phyloP scores from a whole-genome alignment of 1,140 invertebrate species.

The Drosophila suzukii region DNA sequence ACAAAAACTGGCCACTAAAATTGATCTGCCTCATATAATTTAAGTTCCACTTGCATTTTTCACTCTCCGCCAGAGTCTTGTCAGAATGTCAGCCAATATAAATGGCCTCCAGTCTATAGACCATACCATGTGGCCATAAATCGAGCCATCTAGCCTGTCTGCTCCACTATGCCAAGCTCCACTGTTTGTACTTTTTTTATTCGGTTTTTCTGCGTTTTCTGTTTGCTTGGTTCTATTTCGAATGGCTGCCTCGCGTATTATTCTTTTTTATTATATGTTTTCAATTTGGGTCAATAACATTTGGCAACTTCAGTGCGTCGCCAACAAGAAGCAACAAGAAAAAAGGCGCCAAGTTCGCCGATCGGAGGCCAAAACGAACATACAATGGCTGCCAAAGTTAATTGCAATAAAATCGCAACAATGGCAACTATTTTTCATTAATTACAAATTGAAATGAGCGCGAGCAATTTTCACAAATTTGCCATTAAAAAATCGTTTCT shows the following conservation, averaged over 20 bases:
- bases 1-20: conserved; percentile 20
- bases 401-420: conserved; percentile 39
- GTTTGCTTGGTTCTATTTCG: conserved; percentile 63
- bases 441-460: conserved; percentile 64
- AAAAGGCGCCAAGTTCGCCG: conserved; percentile 74
- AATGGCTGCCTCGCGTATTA: conserved; percentile 31
- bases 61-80: conserved; percentile 35
- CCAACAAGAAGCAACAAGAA: conserved; percentile 24
- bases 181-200: conserved; percentile 29
- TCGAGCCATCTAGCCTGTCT: conserved; percentile 24
- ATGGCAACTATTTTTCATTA: conserved; percentile 60
- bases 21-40: conserved; percentile 27
- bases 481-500: conserved; percentile 37
- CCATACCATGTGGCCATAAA: conserved; percentile 46
- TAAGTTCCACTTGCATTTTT: conserved; percentile 39
- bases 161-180: conserved; percentile 20
- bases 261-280: conserved; percentile 51
- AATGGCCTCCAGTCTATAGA: conserved; percentile 36
- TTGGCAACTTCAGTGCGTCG: conserved; percentile 75
- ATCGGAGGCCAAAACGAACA: conserved; percentile 44
- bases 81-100: conserved; percentile 49
- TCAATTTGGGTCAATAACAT: conserved; percentile 78
- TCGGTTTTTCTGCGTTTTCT: conserved; percentile 21
- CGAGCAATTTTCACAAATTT: conserved; percentile 69
- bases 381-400: conserved; percentile 53